Conservation (phyloP, 2,888 invertebrate species). For the Cabera pusaria region DNA sequence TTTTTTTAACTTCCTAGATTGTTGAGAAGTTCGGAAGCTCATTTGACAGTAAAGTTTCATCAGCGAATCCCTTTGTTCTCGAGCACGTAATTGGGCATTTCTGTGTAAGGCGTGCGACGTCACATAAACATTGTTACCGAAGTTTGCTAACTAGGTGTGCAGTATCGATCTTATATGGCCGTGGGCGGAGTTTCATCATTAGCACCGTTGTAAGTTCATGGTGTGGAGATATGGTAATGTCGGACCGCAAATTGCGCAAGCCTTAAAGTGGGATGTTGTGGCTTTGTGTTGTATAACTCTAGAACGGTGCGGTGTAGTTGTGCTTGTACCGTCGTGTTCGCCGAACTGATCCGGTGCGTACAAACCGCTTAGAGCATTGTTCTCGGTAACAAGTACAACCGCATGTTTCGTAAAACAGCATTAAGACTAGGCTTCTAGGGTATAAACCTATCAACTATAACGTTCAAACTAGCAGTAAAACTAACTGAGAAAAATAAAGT, state of each 20-base stretch:
- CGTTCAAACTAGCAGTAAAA: no score
- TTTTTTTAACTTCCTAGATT: constrained; percentile 41
- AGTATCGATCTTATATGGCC: constrained; percentile 28
- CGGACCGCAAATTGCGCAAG: constrained; percentile 52
- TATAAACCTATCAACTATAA: no score
- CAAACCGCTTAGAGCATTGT: constrained; percentile 28
- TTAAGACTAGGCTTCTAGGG: background rate
- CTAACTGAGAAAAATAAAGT: no score
- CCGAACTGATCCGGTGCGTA: constrained; percentile 11
- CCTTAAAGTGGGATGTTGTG: constrained; percentile 39
- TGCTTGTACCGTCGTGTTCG: constrained; percentile 12
- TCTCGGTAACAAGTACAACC: constrained; percentile 8
- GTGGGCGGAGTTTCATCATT: constrained; percentile 39
- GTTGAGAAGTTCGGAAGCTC: no score
- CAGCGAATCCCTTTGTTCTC: constrained; percentile 8
- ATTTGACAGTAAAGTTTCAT: background rate
- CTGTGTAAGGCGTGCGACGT: constrained; percentile 12
- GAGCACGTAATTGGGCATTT: constrained; percentile 11
- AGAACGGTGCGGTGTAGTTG: constrained; percentile 6
- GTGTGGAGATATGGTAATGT: constrained; percentile 58
- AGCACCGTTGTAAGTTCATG: constrained; percentile 42
- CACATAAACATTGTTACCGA: constrained; percentile 25
- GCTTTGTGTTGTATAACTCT: constrained; percentile 33
- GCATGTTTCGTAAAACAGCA: constrained; percentile 3
- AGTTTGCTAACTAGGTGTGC: constrained; percentile 35